These are phyloP conservation scores for Elephantulus edwardii DNA, from an alignment of 2,113 vertebrate genomes.

Conservation along the genomic window DNA sequence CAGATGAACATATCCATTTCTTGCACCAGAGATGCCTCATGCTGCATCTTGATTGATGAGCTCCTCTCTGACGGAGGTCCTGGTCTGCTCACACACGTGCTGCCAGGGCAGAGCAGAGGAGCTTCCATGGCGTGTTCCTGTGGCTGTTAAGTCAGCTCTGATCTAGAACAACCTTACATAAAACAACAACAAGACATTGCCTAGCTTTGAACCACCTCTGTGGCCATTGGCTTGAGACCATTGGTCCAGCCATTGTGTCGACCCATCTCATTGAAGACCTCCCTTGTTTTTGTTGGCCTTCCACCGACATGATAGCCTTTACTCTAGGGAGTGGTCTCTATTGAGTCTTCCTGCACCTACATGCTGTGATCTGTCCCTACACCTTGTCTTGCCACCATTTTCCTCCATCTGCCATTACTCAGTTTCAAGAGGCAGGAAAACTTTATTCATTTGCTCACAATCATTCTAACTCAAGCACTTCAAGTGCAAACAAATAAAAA, in stretches of 20 bases:
- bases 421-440: neutral
- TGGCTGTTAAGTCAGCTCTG: neutral
- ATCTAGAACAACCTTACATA: neutral
- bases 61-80: neutral
- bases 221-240: neutral
- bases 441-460: neutral
- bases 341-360: fast-evolving
- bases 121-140: fast-evolving
- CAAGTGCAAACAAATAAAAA: neutral
- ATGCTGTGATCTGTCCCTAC: neutral
- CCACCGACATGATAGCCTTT: neutral
- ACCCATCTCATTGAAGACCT: neutral
- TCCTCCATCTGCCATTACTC: neutral
- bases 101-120: fast-evolving
- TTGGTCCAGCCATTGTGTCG: neutral
- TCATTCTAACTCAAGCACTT: neutral
- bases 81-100: fast-evolving
- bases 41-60: neutral
- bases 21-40: neutral
- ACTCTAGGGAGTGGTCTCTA: neutral
- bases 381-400: neutral
- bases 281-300: neutral
- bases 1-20: neutral
- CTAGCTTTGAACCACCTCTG: neutral
- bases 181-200: neutral